These are phyloP conservation scores for Sycophaga agraensis DNA, from an alignment of 1,140 invertebrate species.

Conservation along the genomic window DNA sequence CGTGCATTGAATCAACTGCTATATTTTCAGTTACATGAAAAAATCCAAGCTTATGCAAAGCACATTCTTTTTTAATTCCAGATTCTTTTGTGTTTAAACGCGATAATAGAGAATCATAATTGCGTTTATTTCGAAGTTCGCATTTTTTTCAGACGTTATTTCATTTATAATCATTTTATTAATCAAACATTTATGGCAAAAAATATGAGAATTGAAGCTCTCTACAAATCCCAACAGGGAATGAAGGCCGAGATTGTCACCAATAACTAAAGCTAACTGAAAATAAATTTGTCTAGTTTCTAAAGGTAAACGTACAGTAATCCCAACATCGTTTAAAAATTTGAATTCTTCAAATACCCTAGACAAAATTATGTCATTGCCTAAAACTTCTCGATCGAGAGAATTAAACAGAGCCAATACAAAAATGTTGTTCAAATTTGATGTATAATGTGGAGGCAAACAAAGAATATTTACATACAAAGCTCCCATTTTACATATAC, in stretches of 20 bases:
- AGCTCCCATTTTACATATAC: conserved; percentile 29
- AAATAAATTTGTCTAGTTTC: conserved; percentile 26
- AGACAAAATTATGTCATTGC: conserved; percentile 22
- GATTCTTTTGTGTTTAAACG: conserved; percentile 12
- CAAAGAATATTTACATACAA: conserved; percentile 26
- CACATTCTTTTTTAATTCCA: conserved; percentile 45
- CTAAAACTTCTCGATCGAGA: conserved; percentile 16
- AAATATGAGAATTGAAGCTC: conserved; percentile 23
- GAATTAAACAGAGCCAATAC: conserved; percentile 31
- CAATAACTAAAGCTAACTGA: conserved; percentile 20
- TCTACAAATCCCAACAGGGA: conserved; percentile 28
- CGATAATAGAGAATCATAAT: conserved; percentile 16
- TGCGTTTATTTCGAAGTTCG: not conserved
- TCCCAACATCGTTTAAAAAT: conserved; percentile 23
- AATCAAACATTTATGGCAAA: conserved; percentile 26
- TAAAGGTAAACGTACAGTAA: too few relatives aligned
- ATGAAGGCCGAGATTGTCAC: conserved; percentile 14
- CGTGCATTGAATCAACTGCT: conserved; percentile 49
- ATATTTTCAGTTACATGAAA: conserved; percentile 48
- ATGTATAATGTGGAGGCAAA: conserved; percentile 26
- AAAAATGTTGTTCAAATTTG: too few relatives aligned
- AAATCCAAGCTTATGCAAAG: conserved; percentile 38
- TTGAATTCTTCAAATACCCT: conserved; percentile 29
- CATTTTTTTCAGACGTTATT: not conserved
- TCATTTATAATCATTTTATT: not conserved